phyloP scores from a whole-genome alignment of 2,797 vertebrate genomes.

The Erpetoichthys calabaricus region DNA sequence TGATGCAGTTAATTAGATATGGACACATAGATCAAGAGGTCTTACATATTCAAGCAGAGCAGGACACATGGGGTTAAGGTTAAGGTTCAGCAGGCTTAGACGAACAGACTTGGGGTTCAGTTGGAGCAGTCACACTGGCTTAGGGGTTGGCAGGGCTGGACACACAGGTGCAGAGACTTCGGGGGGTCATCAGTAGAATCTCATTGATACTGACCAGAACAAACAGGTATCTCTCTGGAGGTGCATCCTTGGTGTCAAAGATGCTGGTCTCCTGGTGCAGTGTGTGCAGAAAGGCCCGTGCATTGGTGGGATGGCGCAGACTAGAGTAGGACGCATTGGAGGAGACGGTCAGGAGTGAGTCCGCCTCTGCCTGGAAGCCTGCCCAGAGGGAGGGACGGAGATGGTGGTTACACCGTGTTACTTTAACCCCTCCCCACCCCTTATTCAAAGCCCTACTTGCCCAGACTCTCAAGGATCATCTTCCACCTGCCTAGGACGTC shows the following conservation, averaged over 20 bases:
- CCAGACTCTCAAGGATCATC: slow-evolving; percentile 59
- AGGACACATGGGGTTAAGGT: too few relatives aligned
- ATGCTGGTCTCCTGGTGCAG: slow-evolving; percentile 55
- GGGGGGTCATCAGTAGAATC: too few relatives aligned
- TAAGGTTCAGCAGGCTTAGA: too few relatives aligned
- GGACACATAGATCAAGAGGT: too few relatives aligned
- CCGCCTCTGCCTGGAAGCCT: slow-evolving; percentile 66
- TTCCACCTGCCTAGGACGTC: slow-evolving; percentile 64
- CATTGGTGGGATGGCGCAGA: slow-evolving; percentile 47
- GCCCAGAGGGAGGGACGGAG: background rate
- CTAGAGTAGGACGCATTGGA: slow-evolving; percentile 47
- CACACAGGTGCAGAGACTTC: too few relatives aligned
- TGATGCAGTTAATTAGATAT: too few relatives aligned
- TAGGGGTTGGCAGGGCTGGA: too few relatives aligned
- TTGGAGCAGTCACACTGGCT: too few relatives aligned
- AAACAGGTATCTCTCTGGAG: slow-evolving; percentile 68
- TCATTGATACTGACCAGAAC: slow-evolving; percentile 46
- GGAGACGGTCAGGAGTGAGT: slow-evolving; percentile 51
- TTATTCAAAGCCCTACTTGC: slow-evolving; percentile 23
- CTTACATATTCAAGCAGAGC: too few relatives aligned
- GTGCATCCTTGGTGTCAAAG: slow-evolving; percentile 40
- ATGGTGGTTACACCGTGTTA: background rate
- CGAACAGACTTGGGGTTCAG: too few relatives aligned
- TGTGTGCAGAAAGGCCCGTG: slow-evolving; percentile 40
- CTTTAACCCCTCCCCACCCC: background rate